These are phyloP conservation scores for Edolisoma coerulescens DNA, from an alignment of 2,113 vertebrate genomes.

Conservation along the genomic window DNA sequence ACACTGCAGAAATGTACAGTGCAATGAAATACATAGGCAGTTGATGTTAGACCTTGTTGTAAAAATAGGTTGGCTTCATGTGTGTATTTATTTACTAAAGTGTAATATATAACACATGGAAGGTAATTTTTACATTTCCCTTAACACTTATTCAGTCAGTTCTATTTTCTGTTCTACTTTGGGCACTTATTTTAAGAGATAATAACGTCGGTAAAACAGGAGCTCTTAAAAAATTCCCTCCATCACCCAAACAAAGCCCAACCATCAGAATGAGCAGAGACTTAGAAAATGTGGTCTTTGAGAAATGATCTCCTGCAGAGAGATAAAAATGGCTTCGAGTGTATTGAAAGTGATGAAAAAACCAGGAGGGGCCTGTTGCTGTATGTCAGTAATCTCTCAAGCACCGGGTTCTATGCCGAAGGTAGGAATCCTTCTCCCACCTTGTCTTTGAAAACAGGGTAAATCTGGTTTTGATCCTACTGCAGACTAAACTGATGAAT, in stretches of 20 bases:
- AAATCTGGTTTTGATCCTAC: neutral
- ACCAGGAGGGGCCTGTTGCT: neutral
- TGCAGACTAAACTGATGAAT: accelerated
- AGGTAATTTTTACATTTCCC: neutral
- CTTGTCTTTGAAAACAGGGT: neutral
- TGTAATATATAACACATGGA: neutral
- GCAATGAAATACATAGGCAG: neutral
- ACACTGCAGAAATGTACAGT: neutral
- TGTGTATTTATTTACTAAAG: neutral
- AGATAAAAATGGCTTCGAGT: neutral
- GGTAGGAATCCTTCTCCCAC: neutral
- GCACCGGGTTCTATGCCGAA: neutral
- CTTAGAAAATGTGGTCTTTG: neutral
- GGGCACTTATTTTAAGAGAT: neutral
- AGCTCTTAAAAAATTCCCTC: neutral
- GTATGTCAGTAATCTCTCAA: neutral
- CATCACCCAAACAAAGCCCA: neutral
- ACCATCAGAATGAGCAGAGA: neutral
- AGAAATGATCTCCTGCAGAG: neutral
- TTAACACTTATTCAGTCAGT: neutral
- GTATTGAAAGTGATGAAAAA: neutral
- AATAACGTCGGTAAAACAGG: neutral
- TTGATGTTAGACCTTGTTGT: neutral
- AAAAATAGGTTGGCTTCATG: neutral
- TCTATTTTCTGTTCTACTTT: neutral